Base-by-base conservation (phyloP, 2,797 vertebrate genomes). In the Poecilia picta region DNA sequence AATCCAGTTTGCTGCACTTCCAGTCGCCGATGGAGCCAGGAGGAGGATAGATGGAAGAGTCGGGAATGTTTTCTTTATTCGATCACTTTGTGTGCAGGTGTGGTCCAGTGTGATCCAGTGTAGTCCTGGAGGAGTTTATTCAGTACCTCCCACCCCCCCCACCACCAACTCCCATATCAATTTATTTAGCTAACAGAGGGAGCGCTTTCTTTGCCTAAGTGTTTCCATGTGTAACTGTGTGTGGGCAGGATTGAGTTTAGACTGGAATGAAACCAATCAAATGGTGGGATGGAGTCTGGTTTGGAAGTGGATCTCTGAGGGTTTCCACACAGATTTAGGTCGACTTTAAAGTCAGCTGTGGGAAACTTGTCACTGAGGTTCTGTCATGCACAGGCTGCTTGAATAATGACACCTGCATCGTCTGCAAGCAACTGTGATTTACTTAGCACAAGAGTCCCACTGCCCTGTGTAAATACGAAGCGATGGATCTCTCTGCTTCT, bases 211-310 rank as follows among this genome's bases (percentile, higher is more conserved):
- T 81, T 74, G 59, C 72, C 7, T 88, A 95, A 95, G 85, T 86
- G 88, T 87, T 95, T 78, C 94, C 95, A 95, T 92, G 94, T 95
- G 95, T 92, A 82, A 74, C 74, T 81, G 88, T 85, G 94, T 93
- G 94, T 95, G 95, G 94, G 89, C 93, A 86, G 20, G 75, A 28
- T 83, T 88, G 83, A 83, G 91, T 88, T 91, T 83, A 47, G 72
- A 79, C 86, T 90, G 88, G 83, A 89, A 53, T 86, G 81, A 87
- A 93, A 89, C 83, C 75, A 91, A 88, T 71, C 83, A 77, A 92
- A 89, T 71, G 72, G 36, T 28, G 53, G 55, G 45, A 33, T 51
- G 55, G 80, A 43, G 45, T 78, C 64, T 74, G 70, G 33, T 68
- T 73, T 75, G 25, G 28, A 55, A 55, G 68, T 33, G 49, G 57